These are phyloP conservation scores for Liopterus haemorrhoidalis DNA, from an alignment of 2,888 invertebrate genomes.

Conservation along the genomic window DNA sequence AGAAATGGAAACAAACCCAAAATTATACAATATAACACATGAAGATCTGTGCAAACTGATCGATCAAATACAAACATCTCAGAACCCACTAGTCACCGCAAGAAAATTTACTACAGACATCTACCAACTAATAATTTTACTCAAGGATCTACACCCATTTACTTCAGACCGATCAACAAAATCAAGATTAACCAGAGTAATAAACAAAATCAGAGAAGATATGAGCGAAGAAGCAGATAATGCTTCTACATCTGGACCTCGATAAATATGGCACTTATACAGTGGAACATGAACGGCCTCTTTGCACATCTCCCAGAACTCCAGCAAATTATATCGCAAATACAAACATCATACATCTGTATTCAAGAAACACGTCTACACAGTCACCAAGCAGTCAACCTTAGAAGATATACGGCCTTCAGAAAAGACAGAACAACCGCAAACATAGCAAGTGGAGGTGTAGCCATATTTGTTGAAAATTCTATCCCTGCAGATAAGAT, in stretches of 20 bases:
- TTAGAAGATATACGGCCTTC: background rate
- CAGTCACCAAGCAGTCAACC: background rate
- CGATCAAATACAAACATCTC: constrained; percentile 8
- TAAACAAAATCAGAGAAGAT: constrained; percentile 9
- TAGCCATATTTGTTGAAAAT: constrained; percentile 4
- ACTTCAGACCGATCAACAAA: constrained; percentile 13
- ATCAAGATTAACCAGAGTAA: constrained; percentile 17
- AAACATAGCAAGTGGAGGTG: constrained; percentile 9
- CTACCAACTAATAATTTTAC: constrained; percentile 7
- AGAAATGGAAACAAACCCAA: constrained; percentile 3
- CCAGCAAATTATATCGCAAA: background rate
- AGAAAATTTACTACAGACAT: constrained; percentile 10
- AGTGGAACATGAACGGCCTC: constrained; percentile 5
- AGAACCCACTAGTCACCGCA: constrained; percentile 3
- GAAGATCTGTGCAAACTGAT: constrained; percentile 11
- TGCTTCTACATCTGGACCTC: background rate
- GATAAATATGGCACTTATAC: background rate
- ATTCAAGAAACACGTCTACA: constrained; percentile 4
- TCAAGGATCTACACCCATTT: constrained; percentile 6
- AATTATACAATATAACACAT: constrained; percentile 2
- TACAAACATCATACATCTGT: background rate
- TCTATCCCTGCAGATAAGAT: constrained; percentile 1
- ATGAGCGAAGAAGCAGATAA: background rate
- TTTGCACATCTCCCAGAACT: constrained; percentile 4
- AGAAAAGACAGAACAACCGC: constrained; percentile 3